Percentiles rank a stretch among this genome's conserved stretches.
Conservation (phyloP, 2,797 vertebrate genomes). For the Pogonophryne albipinna region DNA sequence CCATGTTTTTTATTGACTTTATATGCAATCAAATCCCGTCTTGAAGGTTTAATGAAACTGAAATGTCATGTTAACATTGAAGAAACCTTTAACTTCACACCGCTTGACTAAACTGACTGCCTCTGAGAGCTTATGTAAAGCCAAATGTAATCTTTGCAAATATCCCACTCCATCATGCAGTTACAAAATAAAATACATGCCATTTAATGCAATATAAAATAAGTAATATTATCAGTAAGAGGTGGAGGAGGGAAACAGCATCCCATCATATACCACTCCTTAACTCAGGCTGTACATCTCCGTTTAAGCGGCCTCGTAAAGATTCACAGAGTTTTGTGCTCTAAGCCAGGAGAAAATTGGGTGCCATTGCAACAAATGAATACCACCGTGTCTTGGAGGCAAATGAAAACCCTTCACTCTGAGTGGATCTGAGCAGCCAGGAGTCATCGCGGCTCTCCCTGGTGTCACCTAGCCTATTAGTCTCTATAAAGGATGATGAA, state of each 20-base stretch:
- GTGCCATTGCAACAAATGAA: conserved; percentile 79
- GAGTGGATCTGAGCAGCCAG: conserved; percentile 71
- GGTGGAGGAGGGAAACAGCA: conserved; percentile 35
- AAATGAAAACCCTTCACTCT: conserved; percentile 76
- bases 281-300: conserved; percentile 56
- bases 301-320: conserved; percentile 58
- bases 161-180: conserved; percentile 5
- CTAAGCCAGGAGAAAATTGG: conserved; percentile 71
- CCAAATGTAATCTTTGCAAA: conserved; percentile 8
- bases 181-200: conserved; percentile 41
- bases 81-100: neutral
- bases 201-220: conserved; percentile 51
- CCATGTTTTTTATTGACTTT: neutral
- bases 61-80: neutral
- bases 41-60: neutral
- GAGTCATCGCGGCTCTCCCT: conserved; percentile 75
- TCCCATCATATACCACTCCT: conserved; percentile 20
- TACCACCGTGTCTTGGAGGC: conserved; percentile 71
- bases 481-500: conserved; percentile 91
- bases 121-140: conserved; percentile 1
- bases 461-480: conserved; percentile 85
- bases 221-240: conserved; percentile 45
- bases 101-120: neutral
- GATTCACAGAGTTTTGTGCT: conserved; percentile 49
- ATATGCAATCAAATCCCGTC: neutral